Evolutionary conservation across 2,797 vertebrate species (phyloP), one percentile per base, ranked within the genome.

Genomic region (Propithecus deckenii): DNA sequence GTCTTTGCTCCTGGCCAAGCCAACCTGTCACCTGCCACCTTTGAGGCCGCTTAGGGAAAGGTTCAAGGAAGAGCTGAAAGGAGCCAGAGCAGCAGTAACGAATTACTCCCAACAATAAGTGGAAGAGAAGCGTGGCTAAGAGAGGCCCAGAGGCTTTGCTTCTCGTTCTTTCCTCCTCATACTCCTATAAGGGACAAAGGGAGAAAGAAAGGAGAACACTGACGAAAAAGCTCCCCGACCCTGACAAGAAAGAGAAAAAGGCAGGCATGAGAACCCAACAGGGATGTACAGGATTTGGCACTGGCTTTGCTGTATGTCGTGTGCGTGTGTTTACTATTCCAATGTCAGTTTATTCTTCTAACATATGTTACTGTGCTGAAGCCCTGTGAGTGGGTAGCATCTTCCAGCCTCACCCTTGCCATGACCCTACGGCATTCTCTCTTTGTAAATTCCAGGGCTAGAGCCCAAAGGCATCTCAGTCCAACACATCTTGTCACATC

Each of bases 1-100:
- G 92, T 96, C 84, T 95, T 93, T 95, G 85, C 94, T 94, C 55
- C 76, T 69, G 43, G 52, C 76, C 86, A 95, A 93, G 38, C 20
- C 79, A 96, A 57, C 80, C 69, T 93, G 95, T 92, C 87, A 96
- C 95, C 85, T 93, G 76, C 72, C 75, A 95, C 92, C 52, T 95
- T 76, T 2, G 1, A 89, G 83, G 65, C 69, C 89, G 46, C 79
- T 93, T 74, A 48, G 65, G 61, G 71, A 50, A 92, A 74, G 41
- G 30, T 61, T 91, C 55, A 23, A 79, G 76, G 67, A 55, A 94
- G 10, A 89, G 63, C 85, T 18, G 30, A 30, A 89, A 85, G 90
- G 59, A 71, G 43, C 9, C 55, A 50, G 30, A 25, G 48, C 48
- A 67, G 15, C 1, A 14, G 55, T 41, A 35, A 85, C 7, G 15